These are phyloP conservation scores for Drosophila pegasa DNA, from an alignment of 2,888 invertebrate species.

Conservation along the genomic window DNA sequence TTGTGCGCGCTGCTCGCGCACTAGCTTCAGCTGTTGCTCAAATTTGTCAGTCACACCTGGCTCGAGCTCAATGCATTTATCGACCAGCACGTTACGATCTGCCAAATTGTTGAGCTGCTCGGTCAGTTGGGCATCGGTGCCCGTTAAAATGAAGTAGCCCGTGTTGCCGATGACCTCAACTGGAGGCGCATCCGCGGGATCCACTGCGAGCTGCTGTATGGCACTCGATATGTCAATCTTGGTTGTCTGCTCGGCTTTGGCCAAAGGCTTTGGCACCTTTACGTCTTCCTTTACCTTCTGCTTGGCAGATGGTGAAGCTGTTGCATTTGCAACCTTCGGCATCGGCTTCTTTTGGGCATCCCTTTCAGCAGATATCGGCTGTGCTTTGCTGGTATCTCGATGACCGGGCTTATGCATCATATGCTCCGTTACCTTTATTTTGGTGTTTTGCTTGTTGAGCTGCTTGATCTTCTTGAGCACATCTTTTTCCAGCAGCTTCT, in stretches of 20 bases:
- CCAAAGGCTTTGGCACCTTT: neutral
- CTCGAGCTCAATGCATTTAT: conserved; percentile 17
- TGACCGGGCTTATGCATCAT: neutral
- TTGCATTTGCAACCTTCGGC: too few species aligned
- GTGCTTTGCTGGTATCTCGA: neutral
- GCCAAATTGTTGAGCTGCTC: conserved; percentile 39
- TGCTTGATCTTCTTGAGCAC: conserved; percentile 15
- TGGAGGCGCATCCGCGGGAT: neutral
- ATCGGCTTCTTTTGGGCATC: neutral
- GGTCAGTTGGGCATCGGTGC: conserved; percentile 41
- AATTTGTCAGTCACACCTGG: conserved; percentile 25
- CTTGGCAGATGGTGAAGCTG: neutral
- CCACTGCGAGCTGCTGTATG: neutral
- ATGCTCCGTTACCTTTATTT: neutral
- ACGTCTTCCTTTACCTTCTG: neutral
- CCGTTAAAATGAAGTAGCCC: conserved; percentile 58
- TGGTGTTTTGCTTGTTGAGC: neutral
- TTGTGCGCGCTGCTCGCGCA: conserved; percentile 23
- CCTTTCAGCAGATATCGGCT: neutral
- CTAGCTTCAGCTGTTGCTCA: conserved; percentile 42
- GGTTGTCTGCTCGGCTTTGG: neutral
- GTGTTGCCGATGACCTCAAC: conserved; percentile 37
- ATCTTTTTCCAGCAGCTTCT: conserved; percentile 13
- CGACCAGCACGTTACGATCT: conserved; percentile 8
- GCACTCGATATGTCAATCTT: neutral